Evolutionary conservation across 1,140 invertebrate genomes (phyloP), one percentile per base, ranked within the genome.

Genomic region (Trichonephila inaurata): DNA sequence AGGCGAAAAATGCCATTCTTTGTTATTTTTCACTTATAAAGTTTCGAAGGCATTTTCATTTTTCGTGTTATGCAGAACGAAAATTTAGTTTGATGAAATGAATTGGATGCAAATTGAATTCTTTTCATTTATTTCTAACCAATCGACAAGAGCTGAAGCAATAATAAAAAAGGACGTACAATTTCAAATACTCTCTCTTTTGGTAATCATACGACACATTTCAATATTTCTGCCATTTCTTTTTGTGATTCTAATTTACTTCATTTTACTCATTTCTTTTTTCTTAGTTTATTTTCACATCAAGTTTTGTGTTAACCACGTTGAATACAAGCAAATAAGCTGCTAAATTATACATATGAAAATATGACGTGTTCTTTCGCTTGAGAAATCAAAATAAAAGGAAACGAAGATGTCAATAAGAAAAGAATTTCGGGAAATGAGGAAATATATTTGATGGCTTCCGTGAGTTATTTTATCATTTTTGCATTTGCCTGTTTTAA

Each of bases 71-170:
- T 33, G 16, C 4, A 28, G 69, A 77, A 77, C 40, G 69, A 77
- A 77, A 77, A 77, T 77, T 77, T 33, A 18, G 69, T 77, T 77
- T 77, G 69, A 77, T 28, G 69, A 77, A 77, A 77, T 28, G 69
- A 77, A 77, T 77, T 33, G 69, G 14, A 77, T 77, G 69, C 28
- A 77, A 77, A 77, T 77, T 77, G 69, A 77, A 33, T 77, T 77
- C 69, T 77, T 33, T 77, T 77, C 69, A 77, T 40, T 77, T 77
- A 77, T 77, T 77, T 33, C 69, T 77, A 33, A 18, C 69, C 28
- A 77, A 77, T 77, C 69, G 24, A 28, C 16, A 28, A 77, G 24
- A 77, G 5, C 61, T 62, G 16, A 6, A 19, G 28, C 28, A 16
- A 33, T 18, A 40, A 77, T 77, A n/a, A 77, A 77, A 77, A 24